These are phyloP conservation scores for Pampusana beccarii DNA, from an alignment of 2,113 vertebrate genomes.

Conservation along the genomic window DNA sequence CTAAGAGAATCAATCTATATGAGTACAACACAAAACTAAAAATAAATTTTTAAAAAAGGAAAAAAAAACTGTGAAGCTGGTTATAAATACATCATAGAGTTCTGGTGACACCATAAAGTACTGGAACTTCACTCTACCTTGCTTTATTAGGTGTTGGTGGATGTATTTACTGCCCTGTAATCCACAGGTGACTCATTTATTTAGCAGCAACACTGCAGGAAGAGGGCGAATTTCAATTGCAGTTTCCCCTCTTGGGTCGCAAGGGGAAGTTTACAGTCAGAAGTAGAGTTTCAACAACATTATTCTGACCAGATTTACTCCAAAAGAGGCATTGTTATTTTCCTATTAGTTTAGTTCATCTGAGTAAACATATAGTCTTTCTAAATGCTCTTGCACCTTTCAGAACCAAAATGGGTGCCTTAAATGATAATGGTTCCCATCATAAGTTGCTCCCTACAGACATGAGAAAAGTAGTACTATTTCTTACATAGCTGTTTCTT, in stretches of 20 bases:
- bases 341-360: background rate
- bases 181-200: constrained; percentile 72
- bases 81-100: constrained; percentile 72
- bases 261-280: constrained; percentile 29
- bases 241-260: constrained; percentile 27
- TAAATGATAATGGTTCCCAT: background rate
- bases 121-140: constrained; percentile 57
- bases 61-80: constrained; percentile 28
- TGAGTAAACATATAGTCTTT: background rate
- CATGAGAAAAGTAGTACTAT: background rate
- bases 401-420: background rate
- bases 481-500: background rate
- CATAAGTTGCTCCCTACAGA: background rate
- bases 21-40: constrained; percentile 48
- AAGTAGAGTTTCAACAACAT: constrained; percentile 19
- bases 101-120: constrained; percentile 67
- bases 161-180: constrained; percentile 73
- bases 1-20: constrained; percentile 19
- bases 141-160: constrained; percentile 72
- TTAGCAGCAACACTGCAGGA: constrained; percentile 55
- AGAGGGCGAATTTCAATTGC: constrained; percentile 60
- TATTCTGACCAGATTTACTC: constrained; percentile 8
- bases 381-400: background rate
- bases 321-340: background rate
- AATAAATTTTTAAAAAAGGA: background rate